A percentile compares a stretch with the other conserved stretches of the same genome.
Conservation (phyloP, 2,888 invertebrate species). For the Aplocera efformata region DNA sequence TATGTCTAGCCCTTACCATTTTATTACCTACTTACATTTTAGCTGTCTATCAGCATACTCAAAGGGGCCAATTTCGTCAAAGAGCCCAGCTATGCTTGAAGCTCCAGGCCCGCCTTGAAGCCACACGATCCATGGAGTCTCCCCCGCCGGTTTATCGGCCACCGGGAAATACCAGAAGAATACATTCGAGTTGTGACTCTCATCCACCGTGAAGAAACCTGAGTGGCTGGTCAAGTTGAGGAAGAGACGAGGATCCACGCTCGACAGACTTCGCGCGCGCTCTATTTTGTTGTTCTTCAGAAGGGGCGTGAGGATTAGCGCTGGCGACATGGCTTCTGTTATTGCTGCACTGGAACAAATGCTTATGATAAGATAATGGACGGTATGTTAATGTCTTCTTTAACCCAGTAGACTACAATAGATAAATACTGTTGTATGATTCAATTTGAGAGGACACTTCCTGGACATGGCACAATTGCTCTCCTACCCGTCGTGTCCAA, state of each 20-base stretch:
- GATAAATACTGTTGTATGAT: no score
- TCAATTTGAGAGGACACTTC: no score
- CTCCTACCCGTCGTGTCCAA: no score
- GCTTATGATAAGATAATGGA: background rate
- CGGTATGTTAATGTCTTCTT: no score
- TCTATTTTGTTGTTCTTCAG: slow-evolving; percentile 44
- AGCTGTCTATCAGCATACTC: slow-evolving; percentile 35
- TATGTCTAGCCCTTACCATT: no score
- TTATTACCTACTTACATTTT: slow-evolving; percentile 44
- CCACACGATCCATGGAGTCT: slow-evolving; percentile 88
- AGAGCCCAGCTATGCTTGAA: slow-evolving; percentile 76
- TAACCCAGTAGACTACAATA: no score
- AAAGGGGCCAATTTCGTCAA: slow-evolving; percentile 67
- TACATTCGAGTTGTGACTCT: slow-evolving; percentile 85
- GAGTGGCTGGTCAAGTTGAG: slow-evolving; percentile 68
- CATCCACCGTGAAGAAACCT: slow-evolving; percentile 84
- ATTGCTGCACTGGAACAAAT: slow-evolving; percentile 33
- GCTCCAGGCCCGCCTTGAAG: slow-evolving; percentile 92
- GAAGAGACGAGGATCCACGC: slow-evolving; percentile 50
- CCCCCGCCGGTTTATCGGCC: slow-evolving; percentile 46
- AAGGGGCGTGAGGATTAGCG: slow-evolving; percentile 51
- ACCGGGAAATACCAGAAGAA: slow-evolving; percentile 93
- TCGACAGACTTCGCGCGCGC: slow-evolving; percentile 46
- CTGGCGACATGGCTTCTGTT: slow-evolving; percentile 33
- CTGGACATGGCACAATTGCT: no score